phyloP scores from a whole-genome alignment of 2,113 vertebrate species.

The Globicephala melas region DNA sequence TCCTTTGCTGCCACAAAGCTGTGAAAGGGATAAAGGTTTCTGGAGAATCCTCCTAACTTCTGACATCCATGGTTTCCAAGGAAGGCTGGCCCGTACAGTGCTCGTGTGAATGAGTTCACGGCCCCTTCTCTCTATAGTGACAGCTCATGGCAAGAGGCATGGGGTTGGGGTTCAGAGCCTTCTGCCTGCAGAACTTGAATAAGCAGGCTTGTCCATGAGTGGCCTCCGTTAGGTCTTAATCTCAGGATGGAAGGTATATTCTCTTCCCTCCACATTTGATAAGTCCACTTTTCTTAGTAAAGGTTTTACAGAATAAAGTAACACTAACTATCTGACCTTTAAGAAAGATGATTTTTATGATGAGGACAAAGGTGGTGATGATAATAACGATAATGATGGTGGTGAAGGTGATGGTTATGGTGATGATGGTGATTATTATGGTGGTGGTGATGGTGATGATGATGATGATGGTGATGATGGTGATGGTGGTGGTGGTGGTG shows the following conservation, averaged over 20 bases:
- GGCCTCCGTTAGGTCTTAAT: not conserved
- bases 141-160: not conserved
- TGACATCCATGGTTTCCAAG: not conserved
- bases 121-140: not conserved
- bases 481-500: accelerated
- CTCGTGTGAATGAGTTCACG: not conserved
- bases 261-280: not conserved
- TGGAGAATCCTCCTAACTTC: not conserved
- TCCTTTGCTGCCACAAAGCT: not conserved
- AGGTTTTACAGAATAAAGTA: not conserved
- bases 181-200: not conserved
- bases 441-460: accelerated
- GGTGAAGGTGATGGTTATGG: not conserved
- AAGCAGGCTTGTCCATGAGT: not conserved
- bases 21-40: not conserved
- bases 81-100: not conserved
- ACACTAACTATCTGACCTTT: not conserved
- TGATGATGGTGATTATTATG: not conserved
- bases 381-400: not conserved
- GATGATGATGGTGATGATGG: accelerated
- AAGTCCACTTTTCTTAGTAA: not conserved
- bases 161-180: not conserved
- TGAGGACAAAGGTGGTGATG: not conserved
- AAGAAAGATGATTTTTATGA: not conserved
- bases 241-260: not conserved